phyloP scores from a whole-genome alignment of 1,140 invertebrate genomes.

The Acromyrmex heyeri region DNA sequence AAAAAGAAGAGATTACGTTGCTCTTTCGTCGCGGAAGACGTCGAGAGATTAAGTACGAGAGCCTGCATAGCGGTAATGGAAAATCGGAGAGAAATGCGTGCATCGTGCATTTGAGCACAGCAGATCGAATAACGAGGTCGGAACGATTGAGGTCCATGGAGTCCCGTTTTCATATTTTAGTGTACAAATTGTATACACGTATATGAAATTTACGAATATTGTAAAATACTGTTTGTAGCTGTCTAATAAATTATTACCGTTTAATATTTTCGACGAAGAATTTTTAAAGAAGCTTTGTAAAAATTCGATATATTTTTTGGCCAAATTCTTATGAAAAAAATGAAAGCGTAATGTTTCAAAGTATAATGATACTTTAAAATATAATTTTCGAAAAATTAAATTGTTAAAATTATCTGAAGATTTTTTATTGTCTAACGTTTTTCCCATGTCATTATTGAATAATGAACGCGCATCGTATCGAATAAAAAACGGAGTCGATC shows the following conservation, averaged over 20 bases:
- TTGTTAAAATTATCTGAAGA: not conserved
- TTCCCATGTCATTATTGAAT: not conserved
- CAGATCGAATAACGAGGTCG: constrained; percentile 53
- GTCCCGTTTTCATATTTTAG: constrained; percentile 15
- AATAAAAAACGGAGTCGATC: not conserved
- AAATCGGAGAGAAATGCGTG: constrained; percentile 40
- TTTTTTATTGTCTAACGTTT: not conserved
- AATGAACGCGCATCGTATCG: not conserved
- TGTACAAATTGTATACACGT: not conserved
- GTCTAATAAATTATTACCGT: not conserved
- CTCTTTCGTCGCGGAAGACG: constrained; percentile 58
- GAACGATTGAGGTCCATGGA: constrained; percentile 22
- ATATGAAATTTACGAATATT: not conserved
- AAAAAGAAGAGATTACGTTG: constrained; percentile 64
- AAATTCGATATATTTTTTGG: not conserved
- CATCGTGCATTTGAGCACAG: constrained; percentile 12
- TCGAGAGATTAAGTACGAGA: constrained; percentile 57
- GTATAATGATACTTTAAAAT: not conserved
- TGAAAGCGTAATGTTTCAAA: not conserved
- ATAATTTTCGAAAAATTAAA: not conserved
- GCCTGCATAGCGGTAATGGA: constrained; percentile 38
- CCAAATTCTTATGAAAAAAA: not conserved
- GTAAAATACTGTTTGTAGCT: not conserved
- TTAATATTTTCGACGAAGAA: not conserved
- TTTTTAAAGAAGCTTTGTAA: not conserved